phyloP scores from a whole-genome alignment of 2,797 vertebrate genomes.

The Carapus acus region DNA sequence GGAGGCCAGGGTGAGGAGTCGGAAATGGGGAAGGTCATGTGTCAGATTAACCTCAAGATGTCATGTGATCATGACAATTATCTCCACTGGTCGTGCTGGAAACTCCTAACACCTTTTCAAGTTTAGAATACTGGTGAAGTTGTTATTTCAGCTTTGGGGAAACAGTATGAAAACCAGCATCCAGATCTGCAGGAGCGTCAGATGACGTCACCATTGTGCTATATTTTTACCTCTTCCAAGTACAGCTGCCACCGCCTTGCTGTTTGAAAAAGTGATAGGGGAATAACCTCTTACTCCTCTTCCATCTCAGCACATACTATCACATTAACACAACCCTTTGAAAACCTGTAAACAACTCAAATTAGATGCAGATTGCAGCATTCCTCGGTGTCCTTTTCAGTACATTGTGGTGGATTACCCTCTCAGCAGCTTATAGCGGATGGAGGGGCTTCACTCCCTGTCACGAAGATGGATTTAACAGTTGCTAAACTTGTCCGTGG shows the following conservation, averaged over 20 bases:
- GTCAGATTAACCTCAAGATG: constrained; percentile 18
- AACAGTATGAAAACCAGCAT: no score
- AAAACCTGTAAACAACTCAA: constrained; percentile 29
- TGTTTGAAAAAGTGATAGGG: no score
- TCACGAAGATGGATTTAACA: constrained; percentile 29
- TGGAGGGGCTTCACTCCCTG: constrained; percentile 6
- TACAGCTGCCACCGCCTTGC: no score
- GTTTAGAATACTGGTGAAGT: no score
- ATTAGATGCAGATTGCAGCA: constrained; percentile 17
- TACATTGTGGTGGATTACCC: constrained; percentile 25
- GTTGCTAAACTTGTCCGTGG: constrained; percentile 14
- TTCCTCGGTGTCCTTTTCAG: constrained; percentile 18
- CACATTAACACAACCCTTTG: constrained; percentile 4
- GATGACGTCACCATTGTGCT: no score
- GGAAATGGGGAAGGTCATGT: constrained; percentile 7
- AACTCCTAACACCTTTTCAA: constrained; percentile 5
- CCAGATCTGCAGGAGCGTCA: no score
- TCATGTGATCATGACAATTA: constrained; percentile 6
- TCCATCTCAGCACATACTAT: constrained; percentile 1
- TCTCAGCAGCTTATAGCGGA: constrained; percentile 20
- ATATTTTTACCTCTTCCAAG: no score
- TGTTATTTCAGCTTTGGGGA: no score
- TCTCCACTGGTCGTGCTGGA: not conserved
- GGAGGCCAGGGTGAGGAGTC: not conserved
- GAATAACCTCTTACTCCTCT: no score